Evolutionary conservation across 2,113 vertebrate species (phyloP).

Genomic region (Rattus rattus): DNA sequence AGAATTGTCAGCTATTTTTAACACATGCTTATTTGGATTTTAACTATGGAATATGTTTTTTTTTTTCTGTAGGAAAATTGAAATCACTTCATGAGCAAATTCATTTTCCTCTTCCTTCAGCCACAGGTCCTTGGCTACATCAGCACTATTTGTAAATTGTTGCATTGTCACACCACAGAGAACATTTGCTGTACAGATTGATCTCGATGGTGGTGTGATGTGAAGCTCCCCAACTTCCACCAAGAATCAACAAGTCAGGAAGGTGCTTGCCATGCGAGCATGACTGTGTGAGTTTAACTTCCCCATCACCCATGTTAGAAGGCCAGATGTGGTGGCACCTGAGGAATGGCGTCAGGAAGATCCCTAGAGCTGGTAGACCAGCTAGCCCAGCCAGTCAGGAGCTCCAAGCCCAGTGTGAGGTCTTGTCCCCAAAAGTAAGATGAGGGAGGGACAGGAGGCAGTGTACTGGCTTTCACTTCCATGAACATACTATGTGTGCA

Average conservation of each 20-base stretch:
- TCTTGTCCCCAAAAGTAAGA: not conserved
- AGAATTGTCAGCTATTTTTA: not conserved
- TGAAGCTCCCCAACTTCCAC: not conserved
- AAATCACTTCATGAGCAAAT: not conserved
- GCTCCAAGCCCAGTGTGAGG: not conserved
- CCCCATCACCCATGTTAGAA: not conserved
- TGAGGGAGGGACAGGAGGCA: not conserved
- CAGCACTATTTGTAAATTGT: not conserved
- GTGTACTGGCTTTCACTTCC: not conserved
- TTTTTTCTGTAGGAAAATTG: slow-evolving; percentile 25
- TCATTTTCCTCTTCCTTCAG: not conserved
- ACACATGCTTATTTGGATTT: slow-evolving; percentile 15
- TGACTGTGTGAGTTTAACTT: not conserved
- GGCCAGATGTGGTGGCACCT: not conserved
- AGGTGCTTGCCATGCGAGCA: not conserved
- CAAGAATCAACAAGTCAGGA: not conserved
- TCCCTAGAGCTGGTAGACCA: not conserved
- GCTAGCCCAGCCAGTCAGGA: not conserved
- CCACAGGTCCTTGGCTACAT: not conserved
- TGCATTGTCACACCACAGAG: not conserved
- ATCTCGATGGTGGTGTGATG: not conserved
- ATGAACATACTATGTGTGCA: not conserved
- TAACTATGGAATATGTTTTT: not conserved
- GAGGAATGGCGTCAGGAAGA: not conserved
- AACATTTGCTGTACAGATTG: not conserved